Evolutionary conservation across 2,113 vertebrate species (phyloP), one percentile per base, ranked within the genome.

Genomic region (Ancistrus triradiatus): DNA sequence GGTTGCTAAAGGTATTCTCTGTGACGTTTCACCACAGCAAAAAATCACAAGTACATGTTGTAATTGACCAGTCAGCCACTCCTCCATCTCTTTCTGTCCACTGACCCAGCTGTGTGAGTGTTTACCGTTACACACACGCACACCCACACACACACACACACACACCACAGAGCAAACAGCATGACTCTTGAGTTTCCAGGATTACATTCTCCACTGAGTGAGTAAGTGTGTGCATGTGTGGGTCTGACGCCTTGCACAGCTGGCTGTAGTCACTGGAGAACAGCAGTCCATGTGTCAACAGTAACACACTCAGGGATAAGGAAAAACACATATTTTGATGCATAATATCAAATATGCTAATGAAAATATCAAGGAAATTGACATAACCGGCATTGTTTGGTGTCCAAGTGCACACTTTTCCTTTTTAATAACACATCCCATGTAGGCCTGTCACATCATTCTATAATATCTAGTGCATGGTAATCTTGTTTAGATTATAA

Each of bases 191-290:
- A 60, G 48, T 73, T 73, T 73, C 65, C 59, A 64, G 59, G 28
- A 55, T 68, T 72, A 46, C 66, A 59, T 27, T 66, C 63, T 66
- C 21, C 28, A 24, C 47, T 42, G 19, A 44, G 35, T 59, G 72
- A 59, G 59, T 68, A 50, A 49, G 40, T 52, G 40, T 55, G 44
- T 37, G 53, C 59, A 63, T 62, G 66, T 52, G 53, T 57, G 70
- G 7, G 42, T 64, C 35, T 81, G 74, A 78, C 71, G 78, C 74
- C 77, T 78, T 69, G 37, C 68, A 72, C 78, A 80, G 80, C 80
- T 78, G 70, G 66, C 72, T 74, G 28, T 50, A 46, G 59, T 75
- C 52, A 63, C 66, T 40, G 61, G 60, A 70, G 66, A 46, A 72
- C 63, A 59, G 22, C 25, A 62, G 40, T 58, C 59, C 28, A 43